Percentiles rank a stretch among this genome's conserved stretches.
Conservation (phyloP, 2,888 invertebrate genomes). For the Netelia inedita region DNA sequence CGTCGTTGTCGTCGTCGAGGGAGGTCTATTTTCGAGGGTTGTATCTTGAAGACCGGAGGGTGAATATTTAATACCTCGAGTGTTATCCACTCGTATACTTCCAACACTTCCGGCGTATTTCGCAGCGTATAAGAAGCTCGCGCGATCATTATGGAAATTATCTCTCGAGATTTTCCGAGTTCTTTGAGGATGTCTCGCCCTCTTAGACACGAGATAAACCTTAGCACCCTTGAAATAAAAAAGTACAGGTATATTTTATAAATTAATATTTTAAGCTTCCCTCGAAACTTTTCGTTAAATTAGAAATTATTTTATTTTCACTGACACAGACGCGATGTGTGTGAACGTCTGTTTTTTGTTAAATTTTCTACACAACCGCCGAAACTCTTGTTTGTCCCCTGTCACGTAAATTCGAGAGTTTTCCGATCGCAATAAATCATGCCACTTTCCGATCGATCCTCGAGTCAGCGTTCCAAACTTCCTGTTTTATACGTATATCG, state of each 20-base stretch:
- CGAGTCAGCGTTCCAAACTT: conserved; percentile 17
- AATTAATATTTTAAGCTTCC: too few relatives aligned
- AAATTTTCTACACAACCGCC: not conserved
- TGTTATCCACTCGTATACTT: conserved; percentile 48
- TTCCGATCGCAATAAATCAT: conserved; percentile 66
- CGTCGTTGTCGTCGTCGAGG: conserved; percentile 30
- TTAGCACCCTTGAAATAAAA: not conserved
- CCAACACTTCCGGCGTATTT: conserved; percentile 12
- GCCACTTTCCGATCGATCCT: conserved; percentile 46
- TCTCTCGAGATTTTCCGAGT: conserved; percentile 39
- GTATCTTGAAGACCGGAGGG: conserved; percentile 65
- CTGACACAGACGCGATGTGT: not conserved
- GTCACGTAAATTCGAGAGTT: conserved; percentile 53
- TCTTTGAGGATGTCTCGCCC: conserved; percentile 34
- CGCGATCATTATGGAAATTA: conserved; percentile 69
- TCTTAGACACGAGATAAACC: conserved; percentile 2
- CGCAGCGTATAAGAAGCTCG: conserved; percentile 66
- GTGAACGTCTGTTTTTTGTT: not conserved
- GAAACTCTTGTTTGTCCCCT: conserved; percentile 32
- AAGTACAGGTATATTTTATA: too few relatives aligned
- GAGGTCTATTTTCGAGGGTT: conserved; percentile 51
- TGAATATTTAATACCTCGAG: conserved; percentile 77
- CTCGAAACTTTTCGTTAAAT: too few relatives aligned
- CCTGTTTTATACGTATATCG: not conserved
- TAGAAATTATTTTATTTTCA: not conserved